Conservation (phyloP, 2,797 vertebrate genomes). For the Syngnathus rostellatus region DNA sequence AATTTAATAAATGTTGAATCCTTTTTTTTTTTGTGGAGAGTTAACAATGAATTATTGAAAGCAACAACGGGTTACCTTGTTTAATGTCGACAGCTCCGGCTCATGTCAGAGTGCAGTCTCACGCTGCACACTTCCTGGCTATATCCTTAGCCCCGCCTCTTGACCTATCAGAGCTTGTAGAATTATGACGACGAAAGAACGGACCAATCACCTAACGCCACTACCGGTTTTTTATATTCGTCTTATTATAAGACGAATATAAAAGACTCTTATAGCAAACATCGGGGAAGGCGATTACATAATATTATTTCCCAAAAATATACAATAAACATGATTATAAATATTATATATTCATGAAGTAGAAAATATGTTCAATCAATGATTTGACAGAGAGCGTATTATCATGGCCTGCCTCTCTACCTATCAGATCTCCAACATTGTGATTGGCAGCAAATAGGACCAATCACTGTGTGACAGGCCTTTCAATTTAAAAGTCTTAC, state of each 20-base stretch:
- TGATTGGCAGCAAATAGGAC: not conserved
- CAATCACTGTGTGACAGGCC: no score
- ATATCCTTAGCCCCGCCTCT: conserved; percentile 56
- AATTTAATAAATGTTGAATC: not conserved
- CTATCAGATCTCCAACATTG: not conserved
- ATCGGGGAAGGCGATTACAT: no score
- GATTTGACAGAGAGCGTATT: no score
- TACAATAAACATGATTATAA: no score
- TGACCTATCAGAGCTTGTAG: conserved; percentile 48
- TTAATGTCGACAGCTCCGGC: conserved; percentile 17
- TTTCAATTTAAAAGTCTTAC: no score
- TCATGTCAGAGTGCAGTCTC: conserved; percentile 71
- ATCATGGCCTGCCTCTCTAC: not conserved
- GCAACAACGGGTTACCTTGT: conserved; percentile 36
- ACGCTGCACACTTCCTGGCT: conserved; percentile 60
- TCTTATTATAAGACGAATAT: no score
- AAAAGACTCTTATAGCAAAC: no score
- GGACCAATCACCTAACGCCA: not conserved
- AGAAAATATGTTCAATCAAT: no score
- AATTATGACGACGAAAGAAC: no score
- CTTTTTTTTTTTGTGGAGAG: accelerated
- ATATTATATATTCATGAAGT: no score
- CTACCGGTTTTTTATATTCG: not conserved
- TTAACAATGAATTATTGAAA: not conserved
- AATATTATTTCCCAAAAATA: no score